Evolutionary conservation across 2,797 vertebrate genomes (phyloP).

Genomic region (Acipenser ruthenus): DNA sequence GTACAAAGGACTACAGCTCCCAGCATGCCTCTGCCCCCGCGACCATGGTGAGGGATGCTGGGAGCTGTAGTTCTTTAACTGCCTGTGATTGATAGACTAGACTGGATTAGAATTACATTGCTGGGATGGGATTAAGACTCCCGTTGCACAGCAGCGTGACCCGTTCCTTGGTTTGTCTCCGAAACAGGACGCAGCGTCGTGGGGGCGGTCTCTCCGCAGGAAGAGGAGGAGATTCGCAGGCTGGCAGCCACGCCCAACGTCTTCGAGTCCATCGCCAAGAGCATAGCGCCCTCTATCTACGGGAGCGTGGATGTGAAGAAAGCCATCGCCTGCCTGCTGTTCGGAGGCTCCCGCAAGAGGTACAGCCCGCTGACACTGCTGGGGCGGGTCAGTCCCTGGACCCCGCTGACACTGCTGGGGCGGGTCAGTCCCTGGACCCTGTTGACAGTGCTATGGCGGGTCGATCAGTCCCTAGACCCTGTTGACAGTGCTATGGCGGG

Average conservation of each 20-base stretch:
- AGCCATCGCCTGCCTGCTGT: conserved; percentile 85
- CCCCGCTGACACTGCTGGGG: too few species aligned
- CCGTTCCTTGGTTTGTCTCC: background rate
- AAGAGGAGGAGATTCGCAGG: conserved; percentile 82
- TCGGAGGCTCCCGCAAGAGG: conserved; percentile 94
- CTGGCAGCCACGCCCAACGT: conserved; percentile 72
- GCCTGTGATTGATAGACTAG: too few species aligned
- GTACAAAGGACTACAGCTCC: too few species aligned
- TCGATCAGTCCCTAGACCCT: too few species aligned
- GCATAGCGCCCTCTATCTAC: conserved; percentile 89
- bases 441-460: too few species aligned
- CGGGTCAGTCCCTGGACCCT: too few species aligned
- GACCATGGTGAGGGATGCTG: too few species aligned
- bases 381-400: too few species aligned
- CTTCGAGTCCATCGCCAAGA: conserved; percentile 73
- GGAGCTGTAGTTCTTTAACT: too few species aligned
- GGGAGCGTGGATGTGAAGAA: conserved; percentile 90
- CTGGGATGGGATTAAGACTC: background rate
- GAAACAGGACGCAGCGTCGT: conserved; percentile 68
- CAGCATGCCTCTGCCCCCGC: too few species aligned
- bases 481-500: too few species aligned
- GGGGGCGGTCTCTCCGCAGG: conserved; percentile 73
- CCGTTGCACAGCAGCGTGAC: too few species aligned
- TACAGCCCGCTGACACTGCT: conserved; percentile 19
- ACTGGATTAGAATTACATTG: background rate